Evolutionary conservation across 2,797 vertebrate genomes (phyloP), one percentile per base, ranked within the genome.

Genomic region (Gallinago solitaria): DNA sequence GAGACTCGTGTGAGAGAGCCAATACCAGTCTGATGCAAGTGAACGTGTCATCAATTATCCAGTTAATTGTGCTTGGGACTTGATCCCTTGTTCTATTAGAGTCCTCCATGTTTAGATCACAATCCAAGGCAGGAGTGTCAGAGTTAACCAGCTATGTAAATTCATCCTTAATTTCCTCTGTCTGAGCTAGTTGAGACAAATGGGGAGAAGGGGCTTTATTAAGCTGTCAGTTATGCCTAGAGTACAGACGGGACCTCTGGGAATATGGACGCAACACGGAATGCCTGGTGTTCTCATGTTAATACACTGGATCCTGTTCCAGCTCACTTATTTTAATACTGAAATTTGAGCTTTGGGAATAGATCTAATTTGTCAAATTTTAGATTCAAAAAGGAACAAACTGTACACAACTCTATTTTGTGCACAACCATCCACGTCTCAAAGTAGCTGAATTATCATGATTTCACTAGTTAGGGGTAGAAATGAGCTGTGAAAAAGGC

Each of bases 301-400:
- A 81, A 89, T 93, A 90, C 67, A 61, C 27, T 86, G 84, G 57
- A 41, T 86, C 32, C 76, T 63, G n/a, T 79, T 95, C 54, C 89
- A 92, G 70, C 37, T 86, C 69, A 81, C 47, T 94, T 92, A 93
- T 94, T 96, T 94, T 92, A 83, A 83, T 76, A 83, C 51, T 83
- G 76, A 91, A 95, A 95, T 96, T 65, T 92, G 84, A 88, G 82
- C 67, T 88, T 73, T 83, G 91, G 79, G 91, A 95, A 91, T 88
- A 93, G 67, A 57, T 23, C 39, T 76, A 73, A 61, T 81, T 61
- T 83, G 35, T 75, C 35, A 43, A 61, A 27, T n/a, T 87, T 92
- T 83, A 28, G 50, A 68, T 79, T 93, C 61, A 90, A 89, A 75
- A 23, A 50, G 27, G 32, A 74, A 86, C 21, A 91, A 83, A 57